phyloP scores from a whole-genome alignment of 2,888 invertebrate species.

The Megalurothrips usitatus region DNA sequence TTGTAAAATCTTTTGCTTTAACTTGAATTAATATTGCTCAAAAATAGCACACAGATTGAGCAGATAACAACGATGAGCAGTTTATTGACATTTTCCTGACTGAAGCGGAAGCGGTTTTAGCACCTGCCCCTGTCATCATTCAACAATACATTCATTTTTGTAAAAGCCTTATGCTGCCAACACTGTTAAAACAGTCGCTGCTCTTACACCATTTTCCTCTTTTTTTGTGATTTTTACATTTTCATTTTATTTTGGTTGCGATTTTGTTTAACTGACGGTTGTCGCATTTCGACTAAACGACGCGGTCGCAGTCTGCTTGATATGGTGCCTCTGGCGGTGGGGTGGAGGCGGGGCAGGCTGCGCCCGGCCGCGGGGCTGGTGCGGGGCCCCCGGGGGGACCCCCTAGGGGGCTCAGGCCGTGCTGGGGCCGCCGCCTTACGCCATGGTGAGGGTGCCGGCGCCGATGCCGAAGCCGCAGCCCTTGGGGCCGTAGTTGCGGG shows the following conservation, averaged over 20 bases:
- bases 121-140: no score
- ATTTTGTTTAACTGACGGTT: no score
- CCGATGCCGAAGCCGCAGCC: slow-evolving; percentile 89
- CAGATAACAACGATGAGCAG: neutral
- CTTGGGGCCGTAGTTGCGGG: slow-evolving; percentile 79
- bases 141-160: no score
- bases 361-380: neutral
- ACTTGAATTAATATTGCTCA: neutral
- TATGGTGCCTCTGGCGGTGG: no score
- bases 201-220: no score
- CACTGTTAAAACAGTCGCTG: no score
- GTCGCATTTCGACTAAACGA: neutral
- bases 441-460: slow-evolving; percentile 84
- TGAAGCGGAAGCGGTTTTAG: no score
- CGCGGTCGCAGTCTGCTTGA: slow-evolving; percentile 5
- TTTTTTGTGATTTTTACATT: neutral
- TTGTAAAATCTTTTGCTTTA: neutral
- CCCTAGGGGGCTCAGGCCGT: slow-evolving; percentile 7
- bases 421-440: slow-evolving; percentile 51
- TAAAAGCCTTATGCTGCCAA: no score
- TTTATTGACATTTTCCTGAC: neutral
- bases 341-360: neutral
- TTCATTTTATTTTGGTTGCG: no score
- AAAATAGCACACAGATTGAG: neutral
- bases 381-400: no score